These are phyloP conservation scores for Chymomyza fuscimana DNA, from an alignment of 2,888 invertebrate genomes.

Conservation along the genomic window DNA sequence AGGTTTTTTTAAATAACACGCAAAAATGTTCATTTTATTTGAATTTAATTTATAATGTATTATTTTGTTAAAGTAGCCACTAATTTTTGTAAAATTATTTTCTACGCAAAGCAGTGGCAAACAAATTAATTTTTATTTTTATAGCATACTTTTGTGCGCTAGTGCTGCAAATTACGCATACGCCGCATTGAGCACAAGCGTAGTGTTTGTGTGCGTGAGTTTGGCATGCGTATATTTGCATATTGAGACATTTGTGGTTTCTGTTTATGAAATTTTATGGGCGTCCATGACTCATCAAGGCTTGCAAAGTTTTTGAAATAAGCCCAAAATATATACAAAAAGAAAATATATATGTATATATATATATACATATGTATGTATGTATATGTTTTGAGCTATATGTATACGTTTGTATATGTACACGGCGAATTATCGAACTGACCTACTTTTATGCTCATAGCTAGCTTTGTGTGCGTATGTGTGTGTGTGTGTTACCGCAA, in stretches of 20 bases:
- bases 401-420: constrained; percentile 24
- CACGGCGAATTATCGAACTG: constrained; percentile 70
- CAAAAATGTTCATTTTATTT: constrained; percentile 8
- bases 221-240: constrained; percentile 20
- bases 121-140: no score
- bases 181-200: not conserved
- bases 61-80: no score
- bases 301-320: not conserved
- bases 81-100: constrained; percentile 10
- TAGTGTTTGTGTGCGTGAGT: not conserved
- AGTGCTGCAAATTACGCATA: not conserved
- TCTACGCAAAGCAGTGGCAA: no score
- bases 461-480: not conserved
- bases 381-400: constrained; percentile 10
- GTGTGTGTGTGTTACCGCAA: constrained; percentile 29
- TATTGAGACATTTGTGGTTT: constrained; percentile 11
- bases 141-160: constrained; percentile 12
- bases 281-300: not conserved
- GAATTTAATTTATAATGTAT: not conserved
- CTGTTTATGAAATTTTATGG: not conserved
- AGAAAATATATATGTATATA: not conserved
- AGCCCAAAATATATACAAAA: not conserved
- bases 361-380: constrained; percentile 27
- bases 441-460: constrained; percentile 63
- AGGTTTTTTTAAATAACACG: not conserved